Percentiles rank a stretch among this genome's conserved stretches.
Evolutionary conservation across 2,113 vertebrate genomes (phyloP).

Genomic region (Chiloscyllium plagiosum): DNA sequence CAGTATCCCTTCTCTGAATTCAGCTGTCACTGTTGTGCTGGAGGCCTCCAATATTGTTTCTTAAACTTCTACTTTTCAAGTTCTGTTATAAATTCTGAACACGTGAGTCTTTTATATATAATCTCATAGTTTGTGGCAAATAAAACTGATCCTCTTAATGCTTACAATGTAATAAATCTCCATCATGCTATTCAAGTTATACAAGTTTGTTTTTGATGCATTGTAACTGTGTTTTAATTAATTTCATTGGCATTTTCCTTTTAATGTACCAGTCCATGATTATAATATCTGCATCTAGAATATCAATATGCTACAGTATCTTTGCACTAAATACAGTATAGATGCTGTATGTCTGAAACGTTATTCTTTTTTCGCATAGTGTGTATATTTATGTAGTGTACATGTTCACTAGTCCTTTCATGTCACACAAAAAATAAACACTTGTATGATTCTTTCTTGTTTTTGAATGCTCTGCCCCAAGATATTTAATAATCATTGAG

Average conservation of each 20-base stretch:
- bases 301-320: neutral
- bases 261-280: neutral
- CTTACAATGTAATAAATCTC: neutral
- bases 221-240: neutral
- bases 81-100: neutral
- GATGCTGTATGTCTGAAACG: neutral
- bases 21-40: neutral
- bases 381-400: neutral
- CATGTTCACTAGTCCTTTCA: neutral
- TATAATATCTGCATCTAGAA: neutral
- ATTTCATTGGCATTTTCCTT: neutral
- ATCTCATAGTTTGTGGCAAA: neutral
- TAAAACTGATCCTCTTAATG: neutral
- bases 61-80: neutral
- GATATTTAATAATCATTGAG: neutral
- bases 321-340: neutral
- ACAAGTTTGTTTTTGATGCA: neutral
- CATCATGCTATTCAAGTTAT: neutral
- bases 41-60: neutral
- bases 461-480: neutral
- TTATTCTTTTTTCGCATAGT: neutral
- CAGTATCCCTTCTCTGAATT: neutral
- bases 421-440: neutral
- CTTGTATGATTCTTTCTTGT: neutral
- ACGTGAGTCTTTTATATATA: neutral